Percentiles rank a stretch among this genome's conserved stretches.
These are phyloP conservation scores for Diceros bicornis DNA, from an alignment of 2,797 vertebrate species.

Conservation along the genomic window DNA sequence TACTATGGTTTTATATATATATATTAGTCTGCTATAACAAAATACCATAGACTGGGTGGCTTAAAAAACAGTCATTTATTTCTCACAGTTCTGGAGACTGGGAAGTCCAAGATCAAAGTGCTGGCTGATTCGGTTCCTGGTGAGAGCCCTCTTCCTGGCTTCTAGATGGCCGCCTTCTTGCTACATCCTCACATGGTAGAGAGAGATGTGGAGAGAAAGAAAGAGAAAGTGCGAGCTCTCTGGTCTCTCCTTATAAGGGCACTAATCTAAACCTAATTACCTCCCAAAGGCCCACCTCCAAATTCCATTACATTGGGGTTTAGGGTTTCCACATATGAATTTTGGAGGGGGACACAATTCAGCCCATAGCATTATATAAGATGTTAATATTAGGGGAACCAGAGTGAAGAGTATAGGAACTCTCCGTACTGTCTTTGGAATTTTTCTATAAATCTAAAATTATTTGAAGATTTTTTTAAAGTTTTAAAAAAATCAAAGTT, in stretches of 20 bases:
- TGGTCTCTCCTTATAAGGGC: background rate
- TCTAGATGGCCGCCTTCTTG: background rate
- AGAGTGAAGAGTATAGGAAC: background rate
- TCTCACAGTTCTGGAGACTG: background rate
- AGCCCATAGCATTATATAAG: background rate
- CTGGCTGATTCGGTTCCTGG: background rate
- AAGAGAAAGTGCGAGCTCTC: background rate
- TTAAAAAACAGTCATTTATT: background rate
- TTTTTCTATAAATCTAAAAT: background rate
- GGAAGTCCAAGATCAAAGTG: background rate
- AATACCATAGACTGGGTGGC: background rate
- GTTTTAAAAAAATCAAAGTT: background rate
- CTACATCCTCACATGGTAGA: background rate
- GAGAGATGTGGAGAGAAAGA: background rate
- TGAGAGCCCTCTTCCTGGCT: background rate
- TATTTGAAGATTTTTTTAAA: background rate
- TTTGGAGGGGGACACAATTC: background rate
- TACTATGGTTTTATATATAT: background rate
- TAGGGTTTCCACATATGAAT: background rate
- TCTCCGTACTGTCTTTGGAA: background rate
- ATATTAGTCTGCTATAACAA: background rate
- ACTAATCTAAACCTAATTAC: background rate
- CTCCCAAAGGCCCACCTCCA: background rate
- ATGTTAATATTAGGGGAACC: background rate
- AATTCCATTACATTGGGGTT: background rate